A percentile compares a stretch with the other conserved stretches of the same genome.
Conservation (phyloP, 2,888 invertebrate genomes). For the Xylota segnis region DNA sequence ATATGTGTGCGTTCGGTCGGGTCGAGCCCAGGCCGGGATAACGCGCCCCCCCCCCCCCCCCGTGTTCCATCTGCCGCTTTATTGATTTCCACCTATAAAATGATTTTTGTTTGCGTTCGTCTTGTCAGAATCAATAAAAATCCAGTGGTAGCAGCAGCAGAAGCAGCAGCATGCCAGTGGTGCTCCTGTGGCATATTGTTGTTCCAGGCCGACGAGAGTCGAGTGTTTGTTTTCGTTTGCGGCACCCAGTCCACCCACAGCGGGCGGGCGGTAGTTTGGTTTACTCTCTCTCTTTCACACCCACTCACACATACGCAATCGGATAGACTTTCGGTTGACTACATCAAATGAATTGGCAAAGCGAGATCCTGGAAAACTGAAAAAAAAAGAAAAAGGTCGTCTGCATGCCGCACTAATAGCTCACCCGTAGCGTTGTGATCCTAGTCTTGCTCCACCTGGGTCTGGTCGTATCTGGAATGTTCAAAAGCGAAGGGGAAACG, state of each 20-base stretch:
- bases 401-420: constrained; percentile 48
- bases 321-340: constrained; percentile 28
- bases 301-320: constrained; percentile 2
- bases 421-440: constrained; percentile 63
- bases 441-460: constrained; percentile 50
- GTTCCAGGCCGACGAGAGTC: constrained; percentile 30
- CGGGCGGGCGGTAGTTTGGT: constrained; percentile 59
- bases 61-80: constrained; percentile 27
- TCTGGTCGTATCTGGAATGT: constrained; percentile 35
- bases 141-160: constrained; percentile 27
- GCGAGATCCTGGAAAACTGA: constrained; percentile 47
- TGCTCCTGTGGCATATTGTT: constrained; percentile 33
- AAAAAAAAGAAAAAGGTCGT: constrained; percentile 67
- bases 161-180: background rate
- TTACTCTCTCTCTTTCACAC: constrained; percentile 34
- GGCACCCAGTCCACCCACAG: constrained; percentile 50
- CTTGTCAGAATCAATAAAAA: constrained; percentile 76
- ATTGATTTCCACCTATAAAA: constrained; percentile 73
- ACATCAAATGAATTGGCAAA: constrained; percentile 71
- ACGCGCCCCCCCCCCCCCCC: constrained; percentile 18
- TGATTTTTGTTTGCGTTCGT: constrained; percentile 72
- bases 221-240: constrained; percentile 53
- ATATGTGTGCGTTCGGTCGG: constrained; percentile 26
- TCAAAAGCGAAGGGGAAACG: constrained; percentile 42
- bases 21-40: background rate